Percentiles rank a stretch among this genome's conserved stretches.
These are phyloP conservation scores for Scelioninae gen. 1 DNA, from an alignment of 2,888 invertebrate species.

Conservation along the genomic window DNA sequence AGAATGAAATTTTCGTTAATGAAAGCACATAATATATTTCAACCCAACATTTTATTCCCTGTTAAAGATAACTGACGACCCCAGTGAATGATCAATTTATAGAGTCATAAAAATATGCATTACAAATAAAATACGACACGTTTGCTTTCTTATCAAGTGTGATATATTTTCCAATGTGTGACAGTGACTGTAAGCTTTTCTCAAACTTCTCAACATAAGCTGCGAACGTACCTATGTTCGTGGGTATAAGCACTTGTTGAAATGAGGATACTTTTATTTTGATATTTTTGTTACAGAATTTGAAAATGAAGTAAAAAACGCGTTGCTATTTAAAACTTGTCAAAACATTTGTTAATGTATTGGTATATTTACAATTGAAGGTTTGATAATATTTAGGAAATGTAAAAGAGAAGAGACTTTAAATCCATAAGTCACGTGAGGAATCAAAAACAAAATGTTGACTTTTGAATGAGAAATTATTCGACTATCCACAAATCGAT, in stretches of 20 bases:
- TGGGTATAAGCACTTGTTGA: slow-evolving; percentile 15
- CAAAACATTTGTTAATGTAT: slow-evolving; percentile 22
- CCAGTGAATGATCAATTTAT: slow-evolving; percentile 5
- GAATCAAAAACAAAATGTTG: slow-evolving; percentile 27
- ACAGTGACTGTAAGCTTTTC: slow-evolving; percentile 25
- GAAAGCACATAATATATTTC: background rate
- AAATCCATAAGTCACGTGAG: slow-evolving; percentile 2
- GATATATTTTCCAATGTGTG: slow-evolving; percentile 24
- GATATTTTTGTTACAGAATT: background rate
- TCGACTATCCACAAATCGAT: slow-evolving; percentile 15
- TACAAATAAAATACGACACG: slow-evolving; percentile 25
- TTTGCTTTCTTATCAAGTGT: slow-evolving; percentile 27
- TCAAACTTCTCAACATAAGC: slow-evolving; percentile 15
- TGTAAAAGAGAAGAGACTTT: background rate
- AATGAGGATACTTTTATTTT: background rate
- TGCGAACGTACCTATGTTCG: slow-evolving; percentile 6
- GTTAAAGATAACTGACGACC: background rate
- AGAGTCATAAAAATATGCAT: slow-evolving; percentile 17
- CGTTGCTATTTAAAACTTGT: slow-evolving; percentile 7
- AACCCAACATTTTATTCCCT: background rate
- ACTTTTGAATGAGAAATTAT: slow-evolving; percentile 37
- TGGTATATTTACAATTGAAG: background rate
- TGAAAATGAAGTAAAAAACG: slow-evolving; percentile 6
- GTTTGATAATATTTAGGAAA: slow-evolving; percentile 1
- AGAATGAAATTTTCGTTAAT: background rate